Conservation (phyloP, 2,797 vertebrate genomes). For the Capromys pilorides region DNA sequence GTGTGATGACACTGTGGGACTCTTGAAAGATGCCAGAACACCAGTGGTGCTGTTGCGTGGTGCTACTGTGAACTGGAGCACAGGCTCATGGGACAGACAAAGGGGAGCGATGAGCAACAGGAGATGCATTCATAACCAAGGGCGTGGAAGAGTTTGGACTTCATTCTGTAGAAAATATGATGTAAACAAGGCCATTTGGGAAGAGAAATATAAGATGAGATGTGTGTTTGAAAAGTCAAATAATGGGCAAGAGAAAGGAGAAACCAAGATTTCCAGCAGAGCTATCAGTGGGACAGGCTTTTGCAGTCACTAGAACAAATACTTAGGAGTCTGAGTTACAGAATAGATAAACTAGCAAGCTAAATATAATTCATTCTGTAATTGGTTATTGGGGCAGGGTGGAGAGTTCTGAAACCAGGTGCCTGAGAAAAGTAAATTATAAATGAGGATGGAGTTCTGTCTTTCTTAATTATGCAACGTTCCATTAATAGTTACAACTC, state of each 20-base stretch:
- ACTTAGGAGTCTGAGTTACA: background rate
- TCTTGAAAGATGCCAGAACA: too few species aligned
- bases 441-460: background rate
- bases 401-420: background rate
- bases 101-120: background rate
- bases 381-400: background rate
- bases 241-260: background rate
- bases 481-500: constrained; percentile 15
- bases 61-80: background rate
- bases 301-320: background rate
- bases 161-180: background rate
- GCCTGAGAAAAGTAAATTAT: background rate
- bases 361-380: background rate
- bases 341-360: background rate
- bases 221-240: background rate
- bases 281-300: background rate
- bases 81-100: background rate
- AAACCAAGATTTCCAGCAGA: background rate
- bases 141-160: background rate
- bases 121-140: background rate
- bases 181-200: background rate
- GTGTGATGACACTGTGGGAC: background rate
- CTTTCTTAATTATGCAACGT: background rate
- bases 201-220: background rate
- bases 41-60: too few species aligned